Conservation (phyloP, 1,140 invertebrate species). For the Teleogryllus occipitalis region DNA sequence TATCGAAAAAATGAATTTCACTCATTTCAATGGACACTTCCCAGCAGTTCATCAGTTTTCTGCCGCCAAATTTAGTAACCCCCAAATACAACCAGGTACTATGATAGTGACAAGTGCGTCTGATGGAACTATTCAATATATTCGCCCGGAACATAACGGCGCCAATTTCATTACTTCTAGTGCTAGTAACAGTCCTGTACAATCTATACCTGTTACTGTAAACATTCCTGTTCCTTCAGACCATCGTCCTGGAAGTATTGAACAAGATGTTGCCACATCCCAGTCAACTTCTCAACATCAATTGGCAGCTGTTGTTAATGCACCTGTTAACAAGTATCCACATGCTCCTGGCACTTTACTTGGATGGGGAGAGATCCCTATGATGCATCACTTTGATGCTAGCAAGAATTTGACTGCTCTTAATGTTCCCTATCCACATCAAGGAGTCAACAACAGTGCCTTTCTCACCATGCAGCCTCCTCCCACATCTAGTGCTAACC, state of each 20-base stretch:
- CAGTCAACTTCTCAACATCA: slow-evolving; percentile 1
- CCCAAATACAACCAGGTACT: slow-evolving; percentile 8
- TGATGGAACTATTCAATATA: slow-evolving; percentile 20
- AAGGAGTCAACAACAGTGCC: not conserved
- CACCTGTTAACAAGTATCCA: not conserved
- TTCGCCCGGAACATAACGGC: slow-evolving; percentile 16
- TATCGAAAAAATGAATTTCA: slow-evolving; percentile 13
- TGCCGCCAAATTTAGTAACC: slow-evolving; percentile 14
- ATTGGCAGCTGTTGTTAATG: slow-evolving; percentile 12
- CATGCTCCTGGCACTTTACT: slow-evolving; percentile 7
- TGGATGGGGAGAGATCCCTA: slow-evolving; percentile 10
- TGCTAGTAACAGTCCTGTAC: not conserved
- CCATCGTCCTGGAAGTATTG: not conserved
- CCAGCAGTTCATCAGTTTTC: slow-evolving; percentile 17
- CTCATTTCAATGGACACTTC: slow-evolving; percentile 13
- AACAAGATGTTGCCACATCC: not conserved
- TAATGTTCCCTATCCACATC: slow-evolving; percentile 14
- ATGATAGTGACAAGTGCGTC: slow-evolving; percentile 15
- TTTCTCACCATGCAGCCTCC: slow-evolving; percentile 15
- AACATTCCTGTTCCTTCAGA: slow-evolving; percentile 5
- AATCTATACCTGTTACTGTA: slow-evolving; percentile 16
- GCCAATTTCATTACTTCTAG: slow-evolving; percentile 8
- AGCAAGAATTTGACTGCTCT: slow-evolving; percentile 10
- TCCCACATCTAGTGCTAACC: not conserved
- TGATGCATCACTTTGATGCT: slow-evolving; percentile 12